Conservation (phyloP, 2,888 invertebrate genomes). For the Tenthredo amoena region DNA sequence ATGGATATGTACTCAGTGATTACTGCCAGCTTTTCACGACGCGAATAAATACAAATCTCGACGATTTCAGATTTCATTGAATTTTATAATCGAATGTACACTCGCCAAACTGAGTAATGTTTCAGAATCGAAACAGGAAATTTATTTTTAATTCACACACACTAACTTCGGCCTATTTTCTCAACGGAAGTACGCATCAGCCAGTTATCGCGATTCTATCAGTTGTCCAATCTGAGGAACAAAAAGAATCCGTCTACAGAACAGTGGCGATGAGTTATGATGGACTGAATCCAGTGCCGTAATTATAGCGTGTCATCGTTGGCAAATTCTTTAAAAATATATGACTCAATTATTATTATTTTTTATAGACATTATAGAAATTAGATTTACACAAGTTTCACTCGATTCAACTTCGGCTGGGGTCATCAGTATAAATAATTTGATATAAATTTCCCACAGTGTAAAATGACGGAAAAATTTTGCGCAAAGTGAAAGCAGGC, state of each 20-base stretch:
- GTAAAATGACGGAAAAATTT: background rate
- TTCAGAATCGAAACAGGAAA: background rate
- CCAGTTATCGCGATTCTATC: slow-evolving; percentile 8
- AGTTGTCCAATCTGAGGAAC: background rate
- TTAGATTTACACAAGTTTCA: background rate
- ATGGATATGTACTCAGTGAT: background rate
- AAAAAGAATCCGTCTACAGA: background rate
- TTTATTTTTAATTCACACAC: background rate
- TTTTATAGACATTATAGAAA: background rate
- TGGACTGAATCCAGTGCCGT: background rate
- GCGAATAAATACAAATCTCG: background rate
- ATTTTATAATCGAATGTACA: background rate
- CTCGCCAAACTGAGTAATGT: background rate
- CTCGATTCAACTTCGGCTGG: background rate
- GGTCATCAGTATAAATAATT: background rate
- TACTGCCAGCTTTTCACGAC: background rate
- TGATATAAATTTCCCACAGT: background rate
- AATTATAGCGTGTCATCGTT: background rate
- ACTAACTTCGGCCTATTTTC: background rate
- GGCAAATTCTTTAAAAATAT: background rate
- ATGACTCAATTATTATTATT: background rate
- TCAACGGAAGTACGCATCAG: slow-evolving; percentile 11
- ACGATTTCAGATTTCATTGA: background rate
- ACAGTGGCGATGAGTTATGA: background rate
- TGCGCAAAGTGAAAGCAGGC: background rate